Evolutionary conservation across 2,888 invertebrate species (phyloP).

Genomic region (Buathra laborator): DNA sequence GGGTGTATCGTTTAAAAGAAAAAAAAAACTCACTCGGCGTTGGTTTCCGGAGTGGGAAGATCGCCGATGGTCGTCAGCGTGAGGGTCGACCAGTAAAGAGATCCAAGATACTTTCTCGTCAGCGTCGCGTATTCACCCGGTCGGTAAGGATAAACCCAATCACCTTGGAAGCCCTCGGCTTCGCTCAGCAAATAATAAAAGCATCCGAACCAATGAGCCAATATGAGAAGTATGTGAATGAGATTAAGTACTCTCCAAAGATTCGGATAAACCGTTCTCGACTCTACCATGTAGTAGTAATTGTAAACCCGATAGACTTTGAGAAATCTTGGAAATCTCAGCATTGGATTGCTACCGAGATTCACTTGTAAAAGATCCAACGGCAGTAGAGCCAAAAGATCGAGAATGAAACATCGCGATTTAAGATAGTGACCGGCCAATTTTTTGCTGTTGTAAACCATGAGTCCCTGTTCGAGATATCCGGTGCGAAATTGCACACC

Average conservation of each 20-base stretch:
- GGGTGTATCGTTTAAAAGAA: constrained; percentile 4
- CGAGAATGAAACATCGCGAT: constrained; percentile 94
- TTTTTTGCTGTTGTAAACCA: constrained; percentile 97
- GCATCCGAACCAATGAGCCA: constrained; percentile 99
- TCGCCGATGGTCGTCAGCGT: constrained; percentile 98
- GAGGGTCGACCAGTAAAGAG: constrained; percentile 98
- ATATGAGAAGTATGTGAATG: constrained; percentile 96
- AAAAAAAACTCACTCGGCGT: constrained; percentile 94
- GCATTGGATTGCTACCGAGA: constrained; percentile 93
- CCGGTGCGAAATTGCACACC: constrained; percentile 97
- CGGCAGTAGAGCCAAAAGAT: constrained; percentile 93
- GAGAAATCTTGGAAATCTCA: constrained; percentile 95
- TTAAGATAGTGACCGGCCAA: constrained; percentile 95
- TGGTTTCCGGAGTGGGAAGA: constrained; percentile 97
- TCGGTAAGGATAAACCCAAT: constrained; percentile 95
- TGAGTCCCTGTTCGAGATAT: constrained; percentile 97
- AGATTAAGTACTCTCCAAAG: constrained; percentile 98
- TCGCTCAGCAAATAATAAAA: constrained; percentile 98
- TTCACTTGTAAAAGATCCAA: constrained; percentile 95
- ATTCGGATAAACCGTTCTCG: constrained; percentile 97
- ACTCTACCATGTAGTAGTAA: constrained; percentile 98
- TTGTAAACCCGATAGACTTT: constrained; percentile 97
- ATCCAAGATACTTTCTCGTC: constrained; percentile 96
- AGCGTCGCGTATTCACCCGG: constrained; percentile 96
- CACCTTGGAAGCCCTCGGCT: constrained; percentile 95